phyloP scores from a whole-genome alignment of 2,797 vertebrate genomes.

The Gymnothorax reevesii region DNA sequence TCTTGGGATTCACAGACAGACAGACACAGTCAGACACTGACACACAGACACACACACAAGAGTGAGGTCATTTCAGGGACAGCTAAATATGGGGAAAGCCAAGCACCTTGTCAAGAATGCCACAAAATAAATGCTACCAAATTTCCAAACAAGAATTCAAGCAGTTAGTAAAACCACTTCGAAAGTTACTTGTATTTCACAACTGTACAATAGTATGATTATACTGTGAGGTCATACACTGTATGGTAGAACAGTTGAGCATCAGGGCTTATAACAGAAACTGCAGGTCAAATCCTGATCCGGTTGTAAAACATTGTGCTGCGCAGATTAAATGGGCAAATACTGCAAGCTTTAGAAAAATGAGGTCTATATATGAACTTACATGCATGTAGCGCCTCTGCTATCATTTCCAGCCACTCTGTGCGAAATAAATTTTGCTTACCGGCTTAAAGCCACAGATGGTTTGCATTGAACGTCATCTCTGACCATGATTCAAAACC shows the following conservation, averaged over 20 bases:
- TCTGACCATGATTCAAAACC: not conserved
- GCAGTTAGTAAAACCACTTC: not conserved
- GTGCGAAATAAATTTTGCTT: not conserved
- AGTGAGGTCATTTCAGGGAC: not conserved
- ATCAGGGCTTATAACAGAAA: not conserved
- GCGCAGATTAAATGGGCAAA: too few relatives aligned
- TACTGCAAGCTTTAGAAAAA: not conserved
- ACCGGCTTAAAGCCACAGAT: not conserved
- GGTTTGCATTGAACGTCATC: not conserved
- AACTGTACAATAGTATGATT: not conserved
- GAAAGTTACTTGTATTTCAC: not conserved
- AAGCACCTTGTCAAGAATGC: not conserved
- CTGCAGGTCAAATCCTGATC: not conserved
- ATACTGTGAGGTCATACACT: not conserved
- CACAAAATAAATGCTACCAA: not conserved
- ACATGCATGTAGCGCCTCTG: not conserved
- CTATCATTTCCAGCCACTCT: not conserved
- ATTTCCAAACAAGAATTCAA: slow-evolving; percentile 1
- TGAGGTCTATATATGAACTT: not conserved
- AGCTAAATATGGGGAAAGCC: not conserved
- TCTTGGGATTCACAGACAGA: not conserved
- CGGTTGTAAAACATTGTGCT: too few relatives aligned
- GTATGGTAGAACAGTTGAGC: not conserved
- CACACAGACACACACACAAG: not conserved
- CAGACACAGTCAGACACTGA: not conserved